Conservation (phyloP, 2,797 vertebrate genomes). For the Enteromius afrohamiltoni region DNA sequence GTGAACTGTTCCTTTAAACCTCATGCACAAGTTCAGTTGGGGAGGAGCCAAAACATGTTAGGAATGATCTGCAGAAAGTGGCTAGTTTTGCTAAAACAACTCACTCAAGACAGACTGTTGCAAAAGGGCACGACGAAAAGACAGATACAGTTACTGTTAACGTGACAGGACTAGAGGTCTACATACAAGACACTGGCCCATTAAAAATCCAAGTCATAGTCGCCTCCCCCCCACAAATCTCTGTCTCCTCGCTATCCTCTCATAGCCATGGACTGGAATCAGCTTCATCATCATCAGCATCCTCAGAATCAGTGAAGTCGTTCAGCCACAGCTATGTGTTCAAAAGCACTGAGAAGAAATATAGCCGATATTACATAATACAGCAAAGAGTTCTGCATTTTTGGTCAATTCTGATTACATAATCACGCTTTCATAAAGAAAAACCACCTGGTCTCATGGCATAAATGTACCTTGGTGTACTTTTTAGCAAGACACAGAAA, state of each 20-base stretch:
- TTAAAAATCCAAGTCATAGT: conserved; percentile 50
- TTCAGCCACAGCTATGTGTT: conserved; percentile 43
- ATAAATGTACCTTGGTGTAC: no score
- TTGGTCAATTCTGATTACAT: neutral
- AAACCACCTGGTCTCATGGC: neutral
- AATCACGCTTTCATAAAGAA: neutral
- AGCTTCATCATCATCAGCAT: conserved; percentile 35
- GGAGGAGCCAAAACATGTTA: conserved; percentile 33
- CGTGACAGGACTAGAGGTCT: conserved; percentile 65
- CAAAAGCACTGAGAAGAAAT: conserved; percentile 11
- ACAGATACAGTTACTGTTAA: conserved; percentile 69
- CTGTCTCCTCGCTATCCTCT: conserved; percentile 48
- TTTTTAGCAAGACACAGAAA: no score
- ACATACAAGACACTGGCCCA: conserved; percentile 65
- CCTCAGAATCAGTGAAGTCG: conserved; percentile 10
- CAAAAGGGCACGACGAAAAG: conserved; percentile 65
- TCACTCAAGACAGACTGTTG: conserved; percentile 58
- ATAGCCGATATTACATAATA: neutral
- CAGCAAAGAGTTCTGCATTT: neutral
- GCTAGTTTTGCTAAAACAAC: conserved; percentile 64
- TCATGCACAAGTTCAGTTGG: conserved; percentile 9
- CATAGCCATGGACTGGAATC: conserved; percentile 48
- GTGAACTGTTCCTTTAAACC: conserved; percentile 38
- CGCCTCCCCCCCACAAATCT: conserved; percentile 43
- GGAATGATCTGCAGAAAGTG: conserved; percentile 63